phyloP scores from a whole-genome alignment of 2,888 invertebrate species.

The Cephus rjabovi region DNA sequence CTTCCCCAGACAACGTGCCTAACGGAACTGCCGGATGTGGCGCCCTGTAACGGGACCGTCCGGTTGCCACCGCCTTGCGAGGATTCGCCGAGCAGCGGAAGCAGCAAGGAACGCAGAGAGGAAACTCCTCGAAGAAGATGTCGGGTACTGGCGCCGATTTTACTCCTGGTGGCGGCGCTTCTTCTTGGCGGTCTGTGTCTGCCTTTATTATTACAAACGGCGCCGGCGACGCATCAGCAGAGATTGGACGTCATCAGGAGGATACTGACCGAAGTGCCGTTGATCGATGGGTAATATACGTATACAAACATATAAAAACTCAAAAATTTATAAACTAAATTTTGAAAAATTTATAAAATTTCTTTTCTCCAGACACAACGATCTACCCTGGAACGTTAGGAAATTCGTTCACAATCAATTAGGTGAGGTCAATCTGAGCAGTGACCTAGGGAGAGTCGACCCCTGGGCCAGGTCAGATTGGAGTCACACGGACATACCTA shows the following conservation, averaged over 20 bases:
- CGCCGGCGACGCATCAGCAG: slow-evolving; percentile 71
- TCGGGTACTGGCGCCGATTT: slow-evolving; percentile 60
- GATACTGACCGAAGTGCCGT: slow-evolving; percentile 76
- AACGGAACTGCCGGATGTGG: slow-evolving; percentile 67
- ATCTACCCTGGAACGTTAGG: slow-evolving; percentile 90
- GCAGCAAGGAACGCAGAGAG: slow-evolving; percentile 62
- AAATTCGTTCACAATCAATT: slow-evolving; percentile 85
- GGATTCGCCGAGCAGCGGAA: slow-evolving; percentile 63
- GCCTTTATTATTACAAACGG: slow-evolving; percentile 62
- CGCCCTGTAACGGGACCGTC: slow-evolving; percentile 64
- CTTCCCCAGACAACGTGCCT: slow-evolving; percentile 65
- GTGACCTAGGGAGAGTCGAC: slow-evolving; percentile 72
- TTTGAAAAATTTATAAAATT: not conserved
- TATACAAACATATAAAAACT: too few relatives aligned
- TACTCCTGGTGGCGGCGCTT: slow-evolving; percentile 57
- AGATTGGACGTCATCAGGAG: slow-evolving; percentile 75
- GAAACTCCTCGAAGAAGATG: slow-evolving; percentile 57
- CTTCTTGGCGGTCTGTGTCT: slow-evolving; percentile 64
- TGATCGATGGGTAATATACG: slow-evolving; percentile 78
- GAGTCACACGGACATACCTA: slow-evolving; percentile 93
- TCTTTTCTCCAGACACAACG: slow-evolving; percentile 74
- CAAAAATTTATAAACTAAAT: not conserved
- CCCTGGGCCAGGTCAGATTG: slow-evolving; percentile 89
- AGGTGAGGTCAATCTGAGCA: slow-evolving; percentile 64
- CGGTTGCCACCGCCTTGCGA: slow-evolving; percentile 62